Conservation (phyloP, 2,113 vertebrate species). For the Fulmarus glacialis region DNA sequence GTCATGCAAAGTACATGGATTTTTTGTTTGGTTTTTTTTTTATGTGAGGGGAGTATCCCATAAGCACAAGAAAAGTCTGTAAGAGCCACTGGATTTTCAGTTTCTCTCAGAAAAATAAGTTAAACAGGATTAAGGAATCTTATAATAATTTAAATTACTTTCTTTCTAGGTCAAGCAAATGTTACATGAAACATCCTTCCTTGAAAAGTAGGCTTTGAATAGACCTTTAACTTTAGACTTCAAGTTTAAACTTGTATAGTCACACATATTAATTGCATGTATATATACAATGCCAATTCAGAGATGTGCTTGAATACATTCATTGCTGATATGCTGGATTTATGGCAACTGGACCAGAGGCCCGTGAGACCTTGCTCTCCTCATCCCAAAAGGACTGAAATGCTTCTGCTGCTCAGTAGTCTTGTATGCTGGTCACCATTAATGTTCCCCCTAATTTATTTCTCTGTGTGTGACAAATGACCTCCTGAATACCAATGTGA, state of each 20-base stretch:
- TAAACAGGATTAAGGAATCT: background rate
- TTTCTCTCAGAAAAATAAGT: background rate
- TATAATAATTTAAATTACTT: background rate
- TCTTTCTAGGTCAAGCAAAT: conserved; percentile 1
- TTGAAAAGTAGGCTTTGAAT: background rate
- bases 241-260: background rate
- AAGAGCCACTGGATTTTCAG: background rate
- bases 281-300: background rate
- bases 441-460: background rate
- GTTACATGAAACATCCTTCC: background rate
- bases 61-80: background rate
- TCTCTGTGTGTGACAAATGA: background rate
- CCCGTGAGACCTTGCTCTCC: background rate
- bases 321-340: background rate
- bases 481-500: background rate
- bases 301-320: background rate
- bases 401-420: background rate
- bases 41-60: background rate
- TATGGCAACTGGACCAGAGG: background rate
- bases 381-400: background rate
- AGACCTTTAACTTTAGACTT: background rate
- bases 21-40: background rate
- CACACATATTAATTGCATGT: background rate
- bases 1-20: background rate
- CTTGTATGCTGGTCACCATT: background rate